Evolutionary conservation across 2,888 invertebrate genomes (phyloP), one percentile per base, ranked within the genome.

Genomic region (Caenorhabditis macrosperma): DNA sequence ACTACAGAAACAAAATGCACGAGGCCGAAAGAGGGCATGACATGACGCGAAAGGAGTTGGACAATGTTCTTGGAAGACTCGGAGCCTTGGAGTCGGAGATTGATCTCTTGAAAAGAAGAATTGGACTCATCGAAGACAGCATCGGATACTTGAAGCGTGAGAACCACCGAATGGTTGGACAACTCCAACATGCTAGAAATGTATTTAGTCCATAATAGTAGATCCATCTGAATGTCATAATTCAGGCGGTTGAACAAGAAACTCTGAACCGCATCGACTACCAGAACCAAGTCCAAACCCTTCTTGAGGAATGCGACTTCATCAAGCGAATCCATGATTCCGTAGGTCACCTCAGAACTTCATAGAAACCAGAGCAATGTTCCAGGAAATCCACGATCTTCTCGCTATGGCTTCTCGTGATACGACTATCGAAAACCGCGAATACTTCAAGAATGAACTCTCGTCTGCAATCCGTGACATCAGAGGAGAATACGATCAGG

Each of bases 381-480:
- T 72, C 9, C 33, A 68, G 71, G 76, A 76, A 77, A 71, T 81
- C 28, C 74, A 74, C 15, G 64, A 75, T 48, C 77, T 82, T 59
- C 78, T 83, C 24, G 82, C 83, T 1, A 82, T 82, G 82, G 82
- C 82, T 12, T 91, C 92, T 87, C 89, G 92, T 44, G 92, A 93
- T 86, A 92, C 92, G 2, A 92, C 92, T 1, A 91, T 91, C 48
- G 92, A 93, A 86, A 92, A 93, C 91, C 90, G 92, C 30, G 92
- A 92, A 84, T 93, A 91, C 91, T 93, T 93, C 92, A 92, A 92
- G 90, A 92, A 91, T 86, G 93, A 93, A 84, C 87, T 93, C 72
- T 91, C 91, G 3, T 90, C 91, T 77, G 92, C 92, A 54, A 92
- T 93, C 82, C 88, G 92, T 44, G 92, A 93, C 83, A 92, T 93